Evolutionary conservation across 2,888 invertebrate species (phyloP).

Genomic region (Melikaiella ostensackeni): DNA sequence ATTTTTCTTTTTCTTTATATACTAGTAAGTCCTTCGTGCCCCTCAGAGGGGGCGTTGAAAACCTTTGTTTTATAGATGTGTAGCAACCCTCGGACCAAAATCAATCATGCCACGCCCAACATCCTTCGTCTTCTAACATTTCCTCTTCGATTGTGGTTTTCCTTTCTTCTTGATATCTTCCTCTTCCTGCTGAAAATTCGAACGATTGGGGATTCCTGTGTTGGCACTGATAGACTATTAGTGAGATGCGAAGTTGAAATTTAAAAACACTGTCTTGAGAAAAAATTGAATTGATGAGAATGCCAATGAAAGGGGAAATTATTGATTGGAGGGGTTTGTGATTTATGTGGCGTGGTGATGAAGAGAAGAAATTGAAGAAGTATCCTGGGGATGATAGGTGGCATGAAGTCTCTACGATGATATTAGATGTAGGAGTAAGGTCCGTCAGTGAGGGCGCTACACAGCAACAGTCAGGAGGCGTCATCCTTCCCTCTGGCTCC

Average conservation of each 20-base stretch:
- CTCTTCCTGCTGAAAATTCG: background rate
- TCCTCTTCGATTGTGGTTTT: conserved; percentile 35
- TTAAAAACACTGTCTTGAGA: background rate
- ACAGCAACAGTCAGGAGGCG: conserved; percentile 99
- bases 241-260: background rate
- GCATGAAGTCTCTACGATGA: conserved; percentile 68
- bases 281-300: background rate
- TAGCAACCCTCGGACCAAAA: conserved; percentile 75
- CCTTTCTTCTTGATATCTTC: background rate
- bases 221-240: conserved; percentile 15
- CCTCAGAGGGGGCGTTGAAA: conserved; percentile 48
- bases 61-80: conserved; percentile 62
- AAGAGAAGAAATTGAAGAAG: conserved; percentile 49
- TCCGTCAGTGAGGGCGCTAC: conserved; percentile 99
- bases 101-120: conserved; percentile 68
- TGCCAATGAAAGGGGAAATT: conserved; percentile 22
- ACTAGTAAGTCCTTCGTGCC: conserved; percentile 51
- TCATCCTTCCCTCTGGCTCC: conserved; percentile 91
- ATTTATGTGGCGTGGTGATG: conserved; percentile 19
- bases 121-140: conserved; percentile 48
- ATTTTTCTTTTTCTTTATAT: conserved; percentile 22
- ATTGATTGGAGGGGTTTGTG: background rate
- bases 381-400: conserved; percentile 62
- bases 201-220: background rate
- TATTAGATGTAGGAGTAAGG: conserved; percentile 94